Percentiles rank a stretch among this genome's conserved stretches.
phyloP scores from a whole-genome alignment of 2,113 vertebrate species.

The Chlamydotis undulata region DNA sequence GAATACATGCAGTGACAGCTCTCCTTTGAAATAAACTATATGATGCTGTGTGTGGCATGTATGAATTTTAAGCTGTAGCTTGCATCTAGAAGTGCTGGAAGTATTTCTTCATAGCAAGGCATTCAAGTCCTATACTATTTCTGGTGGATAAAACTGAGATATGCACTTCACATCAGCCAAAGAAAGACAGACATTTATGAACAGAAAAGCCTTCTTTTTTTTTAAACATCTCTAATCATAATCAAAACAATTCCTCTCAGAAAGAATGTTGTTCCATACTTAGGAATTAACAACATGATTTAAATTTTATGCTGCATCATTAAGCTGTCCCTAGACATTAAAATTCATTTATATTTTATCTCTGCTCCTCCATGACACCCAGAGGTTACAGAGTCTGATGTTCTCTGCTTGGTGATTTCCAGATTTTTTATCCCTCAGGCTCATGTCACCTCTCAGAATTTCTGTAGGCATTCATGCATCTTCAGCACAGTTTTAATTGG shows the following conservation, averaged over 20 bases:
- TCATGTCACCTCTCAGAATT: not conserved
- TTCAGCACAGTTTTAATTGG: not conserved
- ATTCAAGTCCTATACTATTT: not conserved
- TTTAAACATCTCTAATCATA: not conserved
- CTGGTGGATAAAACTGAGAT: not conserved
- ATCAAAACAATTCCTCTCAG: not conserved
- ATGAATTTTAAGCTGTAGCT: not conserved
- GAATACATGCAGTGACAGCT: not conserved
- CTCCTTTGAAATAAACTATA: not conserved
- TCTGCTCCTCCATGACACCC: not conserved
- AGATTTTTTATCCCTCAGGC: not conserved
- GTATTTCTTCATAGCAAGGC: not conserved
- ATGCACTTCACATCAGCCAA: not conserved
- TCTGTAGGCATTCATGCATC: not conserved
- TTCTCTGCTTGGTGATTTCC: not conserved
- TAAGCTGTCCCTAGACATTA: not conserved
- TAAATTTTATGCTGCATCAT: not conserved
- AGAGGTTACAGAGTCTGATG: not conserved
- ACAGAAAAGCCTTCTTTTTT: not conserved
- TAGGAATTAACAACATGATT: not conserved
- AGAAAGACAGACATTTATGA: not conserved
- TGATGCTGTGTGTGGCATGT: not conserved
- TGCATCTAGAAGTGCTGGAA: not conserved
- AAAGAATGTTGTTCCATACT: not conserved
- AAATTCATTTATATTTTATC: not conserved